These are phyloP conservation scores for Calliphora vicina DNA, from an alignment of 1,140 invertebrate species.

Conservation along the genomic window DNA sequence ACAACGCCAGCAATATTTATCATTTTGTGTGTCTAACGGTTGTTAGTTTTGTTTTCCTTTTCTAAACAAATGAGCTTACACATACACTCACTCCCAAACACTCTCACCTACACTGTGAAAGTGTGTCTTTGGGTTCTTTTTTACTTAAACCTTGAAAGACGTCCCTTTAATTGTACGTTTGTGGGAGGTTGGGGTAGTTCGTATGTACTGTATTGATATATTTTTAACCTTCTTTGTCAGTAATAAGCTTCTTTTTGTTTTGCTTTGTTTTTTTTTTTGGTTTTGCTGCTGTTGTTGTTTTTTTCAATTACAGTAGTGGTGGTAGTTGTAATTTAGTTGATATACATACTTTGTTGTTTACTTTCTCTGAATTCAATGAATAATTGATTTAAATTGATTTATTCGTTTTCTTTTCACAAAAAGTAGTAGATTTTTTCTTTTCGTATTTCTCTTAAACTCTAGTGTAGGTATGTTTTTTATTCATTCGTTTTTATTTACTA, in stretches of 20 bases:
- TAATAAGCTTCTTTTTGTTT: not conserved
- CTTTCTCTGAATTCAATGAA: not conserved
- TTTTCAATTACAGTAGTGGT: not conserved
- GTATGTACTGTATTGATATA: not conserved
- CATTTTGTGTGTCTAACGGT: conserved; percentile 69
- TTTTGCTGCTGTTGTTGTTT: not conserved
- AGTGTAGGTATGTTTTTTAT: not conserved
- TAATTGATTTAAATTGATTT: not conserved
- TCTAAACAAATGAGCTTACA: not conserved
- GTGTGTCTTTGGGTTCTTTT: not conserved
- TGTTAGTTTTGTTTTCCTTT: conserved; percentile 37
- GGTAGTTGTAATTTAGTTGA: not conserved
- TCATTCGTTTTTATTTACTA: not conserved
- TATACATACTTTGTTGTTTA: not conserved
- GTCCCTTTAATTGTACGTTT: not conserved
- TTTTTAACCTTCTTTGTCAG: not conserved
- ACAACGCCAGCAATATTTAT: conserved; percentile 91
- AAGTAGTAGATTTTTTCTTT: too few relatives aligned
- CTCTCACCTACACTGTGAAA: not conserved
- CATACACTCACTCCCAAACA: not conserved
- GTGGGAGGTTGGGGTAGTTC: not conserved
- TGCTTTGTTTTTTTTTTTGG: not conserved
- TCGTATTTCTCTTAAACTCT: not conserved
- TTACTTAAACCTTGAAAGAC: not conserved
- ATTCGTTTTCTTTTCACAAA: not conserved